A percentile compares a stretch with the other conserved stretches of the same genome.
Conservation (phyloP, 2,797 vertebrate species). For the Smutsia temminckii region DNA sequence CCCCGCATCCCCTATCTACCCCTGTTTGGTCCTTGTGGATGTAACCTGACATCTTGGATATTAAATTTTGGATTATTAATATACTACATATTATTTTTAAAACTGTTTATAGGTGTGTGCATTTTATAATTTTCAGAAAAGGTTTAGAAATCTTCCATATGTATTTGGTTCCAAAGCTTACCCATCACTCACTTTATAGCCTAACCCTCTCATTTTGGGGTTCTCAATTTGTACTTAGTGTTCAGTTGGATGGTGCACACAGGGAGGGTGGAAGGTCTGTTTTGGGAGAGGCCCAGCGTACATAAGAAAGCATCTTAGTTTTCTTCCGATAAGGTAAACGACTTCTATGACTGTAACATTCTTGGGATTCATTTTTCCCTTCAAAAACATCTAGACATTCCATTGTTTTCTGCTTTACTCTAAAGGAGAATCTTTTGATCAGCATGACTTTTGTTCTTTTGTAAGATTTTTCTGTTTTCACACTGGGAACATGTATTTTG, state of each 20-base stretch:
- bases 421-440: not conserved
- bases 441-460: not conserved
- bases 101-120: not conserved
- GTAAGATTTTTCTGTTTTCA: not conserved
- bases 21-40: not conserved
- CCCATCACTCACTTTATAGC: not conserved
- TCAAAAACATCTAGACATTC: not conserved
- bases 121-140: not conserved
- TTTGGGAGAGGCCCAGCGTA: not conserved
- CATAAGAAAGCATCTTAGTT: not conserved
- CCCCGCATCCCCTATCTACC: accelerated
- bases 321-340: not conserved
- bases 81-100: not conserved
- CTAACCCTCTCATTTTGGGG: not conserved
- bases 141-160: not conserved
- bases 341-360: not conserved
- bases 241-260: not conserved
- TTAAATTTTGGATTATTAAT: not conserved
- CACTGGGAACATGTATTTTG: not conserved
- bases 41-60: not conserved
- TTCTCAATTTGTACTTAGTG: not conserved
- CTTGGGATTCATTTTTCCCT: not conserved
- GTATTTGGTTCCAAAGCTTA: not conserved
- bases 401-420: not conserved
- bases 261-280: not conserved